These are phyloP conservation scores for Schizothorax lantsangensis DNA, from an alignment of 2,797 vertebrate species.

Conservation along the genomic window DNA sequence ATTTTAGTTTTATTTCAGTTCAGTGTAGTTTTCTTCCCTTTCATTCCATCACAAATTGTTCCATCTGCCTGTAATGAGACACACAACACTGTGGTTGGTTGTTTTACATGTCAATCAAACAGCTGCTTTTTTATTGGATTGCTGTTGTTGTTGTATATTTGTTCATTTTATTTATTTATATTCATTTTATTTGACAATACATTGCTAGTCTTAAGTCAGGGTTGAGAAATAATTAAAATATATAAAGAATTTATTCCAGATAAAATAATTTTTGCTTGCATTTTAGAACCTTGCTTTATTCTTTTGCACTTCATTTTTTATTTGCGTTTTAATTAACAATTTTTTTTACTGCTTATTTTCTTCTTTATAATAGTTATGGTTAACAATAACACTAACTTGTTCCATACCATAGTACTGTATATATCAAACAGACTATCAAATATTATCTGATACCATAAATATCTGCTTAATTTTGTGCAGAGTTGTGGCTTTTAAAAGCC, in stretches of 20 bases:
- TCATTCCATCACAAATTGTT: background rate
- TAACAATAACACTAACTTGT: background rate
- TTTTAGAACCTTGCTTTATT: background rate
- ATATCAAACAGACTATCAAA: background rate
- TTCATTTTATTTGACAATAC: background rate
- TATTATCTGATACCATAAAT: background rate
- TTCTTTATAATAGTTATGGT: background rate
- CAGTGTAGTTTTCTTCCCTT: background rate
- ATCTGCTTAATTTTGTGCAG: background rate
- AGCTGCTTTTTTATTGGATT: background rate
- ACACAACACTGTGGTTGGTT: background rate
- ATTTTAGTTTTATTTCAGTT: background rate
- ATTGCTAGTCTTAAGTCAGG: background rate
- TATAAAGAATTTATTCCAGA: background rate
- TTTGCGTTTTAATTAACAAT: background rate
- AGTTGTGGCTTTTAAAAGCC: background rate
- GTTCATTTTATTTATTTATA: background rate
- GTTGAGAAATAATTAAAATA: background rate
- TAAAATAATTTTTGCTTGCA: no score
- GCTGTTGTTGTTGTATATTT: background rate
- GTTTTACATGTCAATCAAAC: conserved; percentile 12
- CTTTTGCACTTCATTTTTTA: background rate
- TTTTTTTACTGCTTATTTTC: background rate
- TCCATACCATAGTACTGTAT: background rate
- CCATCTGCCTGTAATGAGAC: conserved; percentile 23